These are phyloP conservation scores for Hydrocynus forskahlii DNA, from an alignment of 2,797 vertebrate species.

Conservation along the genomic window DNA sequence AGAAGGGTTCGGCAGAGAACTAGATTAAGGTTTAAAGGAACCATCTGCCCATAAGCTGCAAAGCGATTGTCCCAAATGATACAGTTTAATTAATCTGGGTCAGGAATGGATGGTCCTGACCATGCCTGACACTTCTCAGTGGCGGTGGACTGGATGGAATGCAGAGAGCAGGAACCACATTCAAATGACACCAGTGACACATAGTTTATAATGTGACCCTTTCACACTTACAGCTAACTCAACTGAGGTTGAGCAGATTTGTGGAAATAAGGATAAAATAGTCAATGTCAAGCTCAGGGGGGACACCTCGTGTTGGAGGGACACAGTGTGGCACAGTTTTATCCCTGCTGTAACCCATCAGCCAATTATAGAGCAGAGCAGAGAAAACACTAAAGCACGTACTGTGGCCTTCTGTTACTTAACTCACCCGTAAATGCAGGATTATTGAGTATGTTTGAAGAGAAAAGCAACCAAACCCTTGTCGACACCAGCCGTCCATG, in stretches of 20 bases:
- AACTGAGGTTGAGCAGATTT: background rate
- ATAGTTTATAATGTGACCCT: background rate
- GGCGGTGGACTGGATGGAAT: background rate
- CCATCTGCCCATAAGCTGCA: conserved; percentile 26
- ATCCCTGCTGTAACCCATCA: background rate
- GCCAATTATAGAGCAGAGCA: background rate
- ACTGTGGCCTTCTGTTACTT: background rate
- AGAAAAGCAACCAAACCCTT: no score
- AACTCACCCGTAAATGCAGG: no score
- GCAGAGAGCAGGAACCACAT: background rate
- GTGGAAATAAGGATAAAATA: background rate
- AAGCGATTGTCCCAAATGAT: conserved; percentile 27
- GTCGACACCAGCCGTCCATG: no score
- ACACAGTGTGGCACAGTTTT: background rate
- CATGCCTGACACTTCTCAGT: conserved; percentile 29
- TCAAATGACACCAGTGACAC: background rate
- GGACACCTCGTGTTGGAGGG: conserved; percentile 19
- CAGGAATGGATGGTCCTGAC: conserved; percentile 43
- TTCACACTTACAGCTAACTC: background rate
- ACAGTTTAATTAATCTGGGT: conserved; percentile 49
- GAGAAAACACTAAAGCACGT: no score
- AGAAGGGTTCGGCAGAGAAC: conserved; percentile 23
- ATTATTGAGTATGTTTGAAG: no score
- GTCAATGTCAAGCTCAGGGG: background rate
- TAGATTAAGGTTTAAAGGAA: conserved; percentile 46